These are phyloP conservation scores for Glaucomys volans DNA, from an alignment of 2,113 vertebrate genomes.

Conservation along the genomic window DNA sequence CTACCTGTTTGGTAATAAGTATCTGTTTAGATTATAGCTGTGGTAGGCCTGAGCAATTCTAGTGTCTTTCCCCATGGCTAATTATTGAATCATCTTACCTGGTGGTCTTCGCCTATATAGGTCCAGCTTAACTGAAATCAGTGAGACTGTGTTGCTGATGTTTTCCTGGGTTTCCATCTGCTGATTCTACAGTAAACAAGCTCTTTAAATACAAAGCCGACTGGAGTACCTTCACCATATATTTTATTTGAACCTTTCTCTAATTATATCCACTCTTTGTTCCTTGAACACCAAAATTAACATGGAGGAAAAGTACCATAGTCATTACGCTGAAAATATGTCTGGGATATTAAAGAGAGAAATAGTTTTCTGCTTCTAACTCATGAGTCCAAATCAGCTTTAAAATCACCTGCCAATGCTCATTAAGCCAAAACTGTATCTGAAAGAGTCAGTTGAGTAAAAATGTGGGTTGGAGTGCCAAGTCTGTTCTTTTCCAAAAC, in stretches of 20 bases:
- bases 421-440: slow-evolving; percentile 60
- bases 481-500: slow-evolving; percentile 35
- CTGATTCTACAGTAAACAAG: neutral
- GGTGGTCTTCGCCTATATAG: neutral
- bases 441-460: slow-evolving; percentile 21
- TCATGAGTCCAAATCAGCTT: slow-evolving; percentile 37
- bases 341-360: slow-evolving; percentile 29
- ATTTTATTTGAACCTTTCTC: neutral
- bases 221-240: neutral
- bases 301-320: neutral
- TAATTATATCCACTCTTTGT: neutral
- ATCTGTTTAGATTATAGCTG: neutral
- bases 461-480: slow-evolving; percentile 19
- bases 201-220: neutral
- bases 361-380: slow-evolving; percentile 16
- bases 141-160: neutral
- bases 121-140: neutral
- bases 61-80: neutral
- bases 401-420: slow-evolving; percentile 63
- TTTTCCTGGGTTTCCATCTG: neutral
- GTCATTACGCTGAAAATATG: slow-evolving; percentile 40
- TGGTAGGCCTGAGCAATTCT: neutral
- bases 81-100: neutral
- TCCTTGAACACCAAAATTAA: slow-evolving; percentile 26
- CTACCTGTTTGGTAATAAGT: neutral